Evolutionary conservation across 2,888 invertebrate species (phyloP), one percentile per base, ranked within the genome.

Genomic region (Smittia sp.): DNA sequence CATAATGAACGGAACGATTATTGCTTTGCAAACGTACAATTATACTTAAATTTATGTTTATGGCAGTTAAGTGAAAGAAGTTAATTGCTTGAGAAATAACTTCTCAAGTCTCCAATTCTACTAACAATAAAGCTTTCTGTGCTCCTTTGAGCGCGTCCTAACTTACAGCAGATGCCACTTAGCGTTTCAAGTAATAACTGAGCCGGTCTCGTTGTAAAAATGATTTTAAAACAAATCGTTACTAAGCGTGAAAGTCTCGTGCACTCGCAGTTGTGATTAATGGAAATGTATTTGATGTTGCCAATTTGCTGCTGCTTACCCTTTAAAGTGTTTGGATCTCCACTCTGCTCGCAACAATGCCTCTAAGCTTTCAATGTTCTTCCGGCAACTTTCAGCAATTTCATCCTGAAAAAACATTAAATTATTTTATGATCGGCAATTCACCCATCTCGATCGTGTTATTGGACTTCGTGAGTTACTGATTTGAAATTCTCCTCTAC

Each of bases 311-410:
- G 9, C n/a, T n/a, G n/a, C 65, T 73, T 32, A 65, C 65, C 73
- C 25, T 73, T 52, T n/a, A 73, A 24, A 9, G 39, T 65, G 11
- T 15, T 65, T 11, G 38, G 27, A 73, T 63, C 54, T 18, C 24
- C 46, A 25, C 18, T 13, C 82, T 62, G 85, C 83, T 76, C 86
- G 87, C 77, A 90, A 80, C 73, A 92, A 87, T 72, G 88, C 86
- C 79, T 89, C 89, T 83, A 95, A 85, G 79, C 92, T 89, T 79
- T 88, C 89, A 79, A 94, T 89, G 83, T 95, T 94, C 79, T 94
- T 93, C 78, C 91, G 89, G 84, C 95, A 94, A 75, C 92, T 91
- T 75, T 89, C 88, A 80, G 92, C 86, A 79, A 96, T 86, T 85
- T 94, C 94, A 81, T 89, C 89, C 95, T 96, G 22, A 9, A 58